Evolutionary conservation across 2,888 invertebrate genomes (phyloP), one percentile per base, ranked within the genome.

Genomic region (Sesia bembeciformis): DNA sequence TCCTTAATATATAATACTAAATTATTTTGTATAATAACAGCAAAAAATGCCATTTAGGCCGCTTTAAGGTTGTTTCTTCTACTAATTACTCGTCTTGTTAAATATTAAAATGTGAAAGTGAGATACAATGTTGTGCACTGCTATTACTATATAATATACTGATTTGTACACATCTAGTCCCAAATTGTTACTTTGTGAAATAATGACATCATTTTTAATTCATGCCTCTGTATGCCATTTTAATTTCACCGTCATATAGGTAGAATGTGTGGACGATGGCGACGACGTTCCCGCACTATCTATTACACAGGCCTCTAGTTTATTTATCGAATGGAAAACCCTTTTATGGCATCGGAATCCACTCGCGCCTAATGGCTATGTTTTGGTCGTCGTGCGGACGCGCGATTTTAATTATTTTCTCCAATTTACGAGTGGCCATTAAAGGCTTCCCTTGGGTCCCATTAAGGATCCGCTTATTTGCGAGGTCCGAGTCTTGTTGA

Each of bases 371-470:
- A 88, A 88, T 84, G 81, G 84, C 70, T 72, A 65, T 87, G 87
- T 87, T 88, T 85, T 83, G 86, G 87, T 78, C 81, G 70, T 67
- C 72, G 72, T 74, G 75, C 66, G 80, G 78, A 77, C 68, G 80
- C 74, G 78, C 81, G 81, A 84, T 89, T 89, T 88, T 88, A 89
- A 88, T 89, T 89, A 88, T 89, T 88, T 88, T 86, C 87, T 81
- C 77, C 87, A 88, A 88, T 89, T 89, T 89, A 89, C 88, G 87
- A 84, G 83, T 84, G 77, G 76, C 84, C 84, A 84, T 88, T 88
- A 88, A 84, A 87, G 85, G 74, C 84, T 71, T 78, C 89, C 84
- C 84, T 66, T 61, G 81, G 60, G 84, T 70, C 77, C 84, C 87
- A 84, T 87, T 87, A 84, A 79, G 75, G 74, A 64, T 68, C 59